Base-by-base conservation (phyloP, 1,140 invertebrate species). In the Homarus americanus region DNA sequence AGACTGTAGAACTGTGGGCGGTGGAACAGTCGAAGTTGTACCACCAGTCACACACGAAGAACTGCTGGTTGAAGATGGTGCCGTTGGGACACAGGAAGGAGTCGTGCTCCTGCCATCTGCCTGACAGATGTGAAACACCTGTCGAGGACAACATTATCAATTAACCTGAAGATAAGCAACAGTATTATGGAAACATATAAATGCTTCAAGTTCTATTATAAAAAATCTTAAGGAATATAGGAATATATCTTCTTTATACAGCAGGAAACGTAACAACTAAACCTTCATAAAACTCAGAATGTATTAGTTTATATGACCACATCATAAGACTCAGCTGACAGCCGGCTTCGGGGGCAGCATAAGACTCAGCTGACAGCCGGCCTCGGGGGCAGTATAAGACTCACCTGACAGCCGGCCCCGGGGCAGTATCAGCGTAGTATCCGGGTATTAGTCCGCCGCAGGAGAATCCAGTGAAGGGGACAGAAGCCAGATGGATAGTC, bases 121-220 rank as follows among this genome's bases (percentile, higher is more conserved):
- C 69, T 87, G 85, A 94, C 97, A 98, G 76, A 98, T 95, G 92
- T 98, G 97, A 93, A 98, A 98, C 12, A 97, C 97, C 96, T 98
- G 97, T 93, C 5, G 15, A 58, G 1, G 15, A 58, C 53, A 58
- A n/a, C 0, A 58, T 12, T 20, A 0, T 58, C 17, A 58, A 20
- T 17, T 12, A 58, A 58, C 15, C 53, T 20, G 17, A 17, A 20
- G 3, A 20, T 15, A 24, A 58, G 9, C 9, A 17, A 17, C 44
- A 10, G 9, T 17, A 49, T 10, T 9, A 49, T 10, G 17, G 9
- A 49, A 9, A 10, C 9, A 49, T 12, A 49, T 49, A 49, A n/a
- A 49, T 4, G 53, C 9, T 20, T 58, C 53, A 58, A 58, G 53
- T n/a, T n/a, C n/a, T n/a, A n/a, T n/a, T n/a, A n/a, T n/a, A n/a